These are phyloP conservation scores for Oreochromis tanganicae DNA, from an alignment of 2,113 vertebrate genomes.

Conservation along the genomic window DNA sequence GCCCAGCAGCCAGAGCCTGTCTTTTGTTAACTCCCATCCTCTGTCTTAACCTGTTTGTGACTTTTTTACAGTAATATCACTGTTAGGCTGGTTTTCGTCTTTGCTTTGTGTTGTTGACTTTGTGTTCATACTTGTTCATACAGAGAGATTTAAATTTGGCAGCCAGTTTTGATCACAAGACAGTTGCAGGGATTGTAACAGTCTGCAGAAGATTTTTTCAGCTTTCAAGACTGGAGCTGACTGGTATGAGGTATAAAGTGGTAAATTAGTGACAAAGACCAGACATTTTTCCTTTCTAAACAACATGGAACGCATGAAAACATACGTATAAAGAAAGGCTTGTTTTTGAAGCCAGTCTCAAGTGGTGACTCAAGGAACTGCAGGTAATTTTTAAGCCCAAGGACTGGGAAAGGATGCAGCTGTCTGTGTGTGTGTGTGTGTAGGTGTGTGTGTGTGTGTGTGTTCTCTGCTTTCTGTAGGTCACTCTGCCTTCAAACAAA, in stretches of 20 bases:
- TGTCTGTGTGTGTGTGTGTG: background rate
- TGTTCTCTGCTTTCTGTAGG: background rate
- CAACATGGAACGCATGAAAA: background rate
- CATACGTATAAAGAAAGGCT: background rate
- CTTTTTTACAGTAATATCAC: background rate
- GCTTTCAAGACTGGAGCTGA: background rate
- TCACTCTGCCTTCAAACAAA: background rate
- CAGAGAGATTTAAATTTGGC: background rate
- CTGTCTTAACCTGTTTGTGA: background rate
- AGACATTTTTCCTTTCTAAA: background rate
- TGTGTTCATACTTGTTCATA: background rate
- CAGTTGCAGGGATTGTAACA: background rate
- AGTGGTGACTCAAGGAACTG: background rate
- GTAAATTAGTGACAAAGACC: background rate
- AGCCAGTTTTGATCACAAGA: background rate
- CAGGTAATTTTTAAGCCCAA: background rate
- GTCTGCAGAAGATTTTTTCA: background rate
- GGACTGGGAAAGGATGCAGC: background rate
- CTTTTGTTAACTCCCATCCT: background rate
- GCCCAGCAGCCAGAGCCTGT: background rate
- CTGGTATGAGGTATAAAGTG: background rate
- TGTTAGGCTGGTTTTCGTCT: rapidly evolving
- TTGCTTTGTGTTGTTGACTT: background rate
- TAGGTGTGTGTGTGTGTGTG: too few species aligned
- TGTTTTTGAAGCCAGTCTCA: background rate